Conservation (phyloP, 2,113 vertebrate genomes). For the Halcyon senegalensis region DNA sequence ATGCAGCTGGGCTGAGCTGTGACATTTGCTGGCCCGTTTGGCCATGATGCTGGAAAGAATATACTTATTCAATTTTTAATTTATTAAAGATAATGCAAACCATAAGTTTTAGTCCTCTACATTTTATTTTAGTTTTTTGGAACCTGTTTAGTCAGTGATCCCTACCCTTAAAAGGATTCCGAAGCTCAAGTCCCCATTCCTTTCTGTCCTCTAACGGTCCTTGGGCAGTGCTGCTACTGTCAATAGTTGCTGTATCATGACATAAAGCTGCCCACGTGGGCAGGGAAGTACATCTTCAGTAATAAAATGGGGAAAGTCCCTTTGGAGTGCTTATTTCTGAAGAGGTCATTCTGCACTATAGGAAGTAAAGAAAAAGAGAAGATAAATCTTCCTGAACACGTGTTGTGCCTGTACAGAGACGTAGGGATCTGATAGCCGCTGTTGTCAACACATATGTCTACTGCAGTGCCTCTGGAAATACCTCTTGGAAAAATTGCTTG, state of each 20-base stretch:
- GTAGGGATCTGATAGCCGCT: neutral
- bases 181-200: neutral
- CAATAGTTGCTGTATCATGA: neutral
- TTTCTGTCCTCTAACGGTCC: neutral
- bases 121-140: neutral
- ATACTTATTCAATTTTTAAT: neutral
- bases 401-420: neutral
- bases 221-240: neutral
- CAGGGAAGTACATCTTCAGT: neutral
- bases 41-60: neutral
- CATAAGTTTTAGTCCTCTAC: neutral
- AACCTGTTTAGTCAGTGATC: neutral
- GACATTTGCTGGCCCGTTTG: neutral
- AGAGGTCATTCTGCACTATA: neutral
- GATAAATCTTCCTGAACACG: neutral
- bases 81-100: neutral
- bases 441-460: accelerated
- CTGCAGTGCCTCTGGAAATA: neutral
- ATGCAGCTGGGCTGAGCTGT: neutral
- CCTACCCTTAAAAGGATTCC: neutral
- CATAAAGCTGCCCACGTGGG: neutral
- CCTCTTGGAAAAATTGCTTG: neutral
- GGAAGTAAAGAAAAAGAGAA: neutral
- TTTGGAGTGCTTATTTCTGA: slow-evolving; percentile 8
- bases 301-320: neutral